Percentiles rank a stretch among this genome's conserved stretches.
Conservation (phyloP, 1,140 invertebrate genomes). For the Drosophila nannoptera region DNA sequence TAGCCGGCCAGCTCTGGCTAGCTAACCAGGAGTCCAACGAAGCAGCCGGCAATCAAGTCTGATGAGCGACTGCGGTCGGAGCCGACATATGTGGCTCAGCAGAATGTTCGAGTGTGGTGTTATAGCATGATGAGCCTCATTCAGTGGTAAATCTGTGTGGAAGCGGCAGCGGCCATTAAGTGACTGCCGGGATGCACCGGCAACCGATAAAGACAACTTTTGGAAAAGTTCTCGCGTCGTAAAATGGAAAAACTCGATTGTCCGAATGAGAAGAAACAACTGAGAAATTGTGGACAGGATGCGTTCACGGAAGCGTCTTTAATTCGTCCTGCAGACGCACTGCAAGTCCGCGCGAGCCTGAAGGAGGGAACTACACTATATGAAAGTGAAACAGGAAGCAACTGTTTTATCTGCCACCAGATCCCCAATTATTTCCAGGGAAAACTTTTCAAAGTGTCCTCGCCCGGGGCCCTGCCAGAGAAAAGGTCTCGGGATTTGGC, state of each 20-base stretch:
- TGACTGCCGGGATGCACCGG: constrained; percentile 15
- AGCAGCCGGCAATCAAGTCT: constrained; percentile 48
- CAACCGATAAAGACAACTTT: constrained; percentile 12
- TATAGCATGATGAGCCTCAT: constrained; percentile 73
- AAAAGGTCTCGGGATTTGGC: constrained; percentile 44
- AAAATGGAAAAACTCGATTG: constrained; percentile 61
- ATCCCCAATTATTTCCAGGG: too few relatives aligned
- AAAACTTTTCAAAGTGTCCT: constrained; percentile 44
- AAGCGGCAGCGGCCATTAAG: constrained; percentile 15
- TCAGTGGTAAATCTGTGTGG: constrained; percentile 50
- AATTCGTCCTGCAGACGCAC: constrained; percentile 61
- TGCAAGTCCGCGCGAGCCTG: background rate
- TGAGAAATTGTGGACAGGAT: constrained; percentile 70
- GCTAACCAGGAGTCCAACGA: constrained; percentile 12
- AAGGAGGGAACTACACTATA: background rate
- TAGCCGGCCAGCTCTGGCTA: constrained; percentile 31
- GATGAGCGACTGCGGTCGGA: constrained; percentile 46
- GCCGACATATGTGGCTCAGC: constrained; percentile 57
- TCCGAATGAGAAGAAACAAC: constrained; percentile 45
- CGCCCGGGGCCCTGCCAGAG: constrained; percentile 3
- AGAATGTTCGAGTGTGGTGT: constrained; percentile 51
- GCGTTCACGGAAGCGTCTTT: constrained; percentile 60
- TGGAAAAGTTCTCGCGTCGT: constrained; percentile 19
- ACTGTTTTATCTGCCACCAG: background rate
- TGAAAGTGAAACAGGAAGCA: background rate